Conservation (phyloP, 2,888 invertebrate genomes). For the Cosmopolites sordidus region DNA sequence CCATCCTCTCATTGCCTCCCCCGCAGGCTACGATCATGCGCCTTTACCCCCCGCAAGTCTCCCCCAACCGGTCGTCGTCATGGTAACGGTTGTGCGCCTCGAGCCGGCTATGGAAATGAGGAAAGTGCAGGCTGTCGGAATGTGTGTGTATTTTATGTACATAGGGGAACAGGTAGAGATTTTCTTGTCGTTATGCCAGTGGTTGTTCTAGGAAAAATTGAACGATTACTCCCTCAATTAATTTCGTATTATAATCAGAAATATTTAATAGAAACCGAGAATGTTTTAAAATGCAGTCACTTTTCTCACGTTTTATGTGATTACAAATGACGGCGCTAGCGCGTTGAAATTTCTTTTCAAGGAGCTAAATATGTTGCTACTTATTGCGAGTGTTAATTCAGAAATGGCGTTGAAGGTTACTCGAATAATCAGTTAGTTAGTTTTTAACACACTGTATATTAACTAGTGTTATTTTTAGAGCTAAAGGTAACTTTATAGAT, state of each 20-base stretch:
- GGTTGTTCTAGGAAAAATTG: not conserved
- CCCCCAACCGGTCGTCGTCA: conserved; percentile 12
- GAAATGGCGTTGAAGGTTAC: no score
- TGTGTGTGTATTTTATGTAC: conserved; percentile 3
- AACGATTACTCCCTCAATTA: not conserved
- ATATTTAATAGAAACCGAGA: no score
- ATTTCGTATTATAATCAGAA: not conserved
- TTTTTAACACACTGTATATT: no score
- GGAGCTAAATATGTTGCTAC: no score
- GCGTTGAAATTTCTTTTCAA: no score
- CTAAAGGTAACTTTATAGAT: no score
- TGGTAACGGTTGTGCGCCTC: conserved; percentile 22
- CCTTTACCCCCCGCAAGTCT: conserved; percentile 15
- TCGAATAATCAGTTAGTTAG: no score
- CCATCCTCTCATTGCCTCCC: conserved; percentile 2
- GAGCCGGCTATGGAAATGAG: conserved; percentile 27
- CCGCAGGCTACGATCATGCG: conserved; percentile 26
- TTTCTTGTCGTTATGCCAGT: conserved; percentile 16
- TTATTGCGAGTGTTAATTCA: no score
- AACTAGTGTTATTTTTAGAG: no score
- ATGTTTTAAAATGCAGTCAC: no score
- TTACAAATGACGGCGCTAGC: no score
- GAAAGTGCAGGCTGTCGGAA: conserved; percentile 17
- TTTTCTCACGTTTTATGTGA: no score
- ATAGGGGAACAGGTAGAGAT: conserved; percentile 19